Evolutionary conservation across 2,113 vertebrate species (phyloP), one percentile per base, ranked within the genome.

Genomic region (Sylvilagus bachmani): DNA sequence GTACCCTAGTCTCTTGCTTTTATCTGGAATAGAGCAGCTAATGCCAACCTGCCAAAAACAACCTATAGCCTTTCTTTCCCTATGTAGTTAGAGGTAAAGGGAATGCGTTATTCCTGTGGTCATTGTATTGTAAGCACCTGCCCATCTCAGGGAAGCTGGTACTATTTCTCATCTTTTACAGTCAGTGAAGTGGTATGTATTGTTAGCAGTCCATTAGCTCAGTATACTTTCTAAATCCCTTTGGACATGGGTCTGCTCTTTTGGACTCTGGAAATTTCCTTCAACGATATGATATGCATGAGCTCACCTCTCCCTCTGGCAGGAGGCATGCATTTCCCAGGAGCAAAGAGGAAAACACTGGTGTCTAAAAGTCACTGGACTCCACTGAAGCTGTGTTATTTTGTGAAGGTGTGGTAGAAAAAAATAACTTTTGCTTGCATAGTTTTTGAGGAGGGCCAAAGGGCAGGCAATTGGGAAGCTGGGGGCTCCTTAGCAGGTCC

Each of bases 261-360:
- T 92, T 85, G 14, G 53, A 61, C 73, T 90, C 82, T 93, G 61
- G 82, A 74, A 89, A 69, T 92, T 89, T 75, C 64, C 70, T 74
- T 89, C 81, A 51, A 44, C 74, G 62, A 69, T 55, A 58, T 24
- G 64, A 78, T 64, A 29, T 9, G 4, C 14, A 64, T 69, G n/a
- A 95, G 31, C 14, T 97, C 27, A 82, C 58, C 27, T 88, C 58
- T 87, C 62, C 38, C 27, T 92, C 22, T 64, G 62, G 29, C n/a
- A 80, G 16, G 10, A 81, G 6, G 10, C 51, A 87, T 49, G 0
- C 22, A 85, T 78, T 86, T 92, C 21, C 29, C 38, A 62, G 14
- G 5, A 53, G 24, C 10, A 21, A 81, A 90, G 31, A 55, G 24
- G 25, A 27, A 94, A 93, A 78, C 12, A 66, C 8, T 25, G 10